A percentile compares a stretch with the other conserved stretches of the same genome.
Evolutionary conservation across 2,113 vertebrate genomes (phyloP).

Genomic region (Opisthocomus hoazin): DNA sequence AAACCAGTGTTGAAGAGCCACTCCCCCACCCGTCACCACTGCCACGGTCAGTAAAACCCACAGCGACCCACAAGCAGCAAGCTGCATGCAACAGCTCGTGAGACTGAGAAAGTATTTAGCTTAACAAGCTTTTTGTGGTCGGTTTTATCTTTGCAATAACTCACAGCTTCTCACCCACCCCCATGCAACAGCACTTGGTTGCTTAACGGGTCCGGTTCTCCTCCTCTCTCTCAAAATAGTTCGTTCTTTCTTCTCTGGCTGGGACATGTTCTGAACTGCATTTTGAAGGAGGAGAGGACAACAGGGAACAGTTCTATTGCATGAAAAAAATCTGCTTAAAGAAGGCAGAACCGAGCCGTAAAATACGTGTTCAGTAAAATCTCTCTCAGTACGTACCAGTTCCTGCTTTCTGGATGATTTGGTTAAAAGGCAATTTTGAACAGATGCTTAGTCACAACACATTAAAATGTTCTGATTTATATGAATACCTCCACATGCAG

Average conservation of each 20-base stretch:
- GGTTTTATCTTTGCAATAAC: neutral
- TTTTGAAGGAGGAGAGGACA: neutral
- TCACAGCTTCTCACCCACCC: neutral
- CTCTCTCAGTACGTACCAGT: neutral
- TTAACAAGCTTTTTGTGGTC: neutral
- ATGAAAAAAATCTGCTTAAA: neutral
- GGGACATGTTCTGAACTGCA: neutral
- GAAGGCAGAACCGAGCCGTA: neutral
- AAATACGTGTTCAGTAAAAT: neutral
- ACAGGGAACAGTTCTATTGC: neutral
- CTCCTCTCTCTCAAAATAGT: neutral
- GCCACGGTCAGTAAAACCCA: neutral
- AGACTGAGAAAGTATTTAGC: neutral
- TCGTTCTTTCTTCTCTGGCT: neutral
- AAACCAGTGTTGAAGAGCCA: neutral
- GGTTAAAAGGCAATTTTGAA: neutral
- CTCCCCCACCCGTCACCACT: neutral
- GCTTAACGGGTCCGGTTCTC: neutral
- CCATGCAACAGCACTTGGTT: neutral
- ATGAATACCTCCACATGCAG: neutral
- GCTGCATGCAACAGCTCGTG: neutral
- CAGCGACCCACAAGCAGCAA: fast-evolving
- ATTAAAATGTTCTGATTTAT: neutral
- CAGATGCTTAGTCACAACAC: neutral
- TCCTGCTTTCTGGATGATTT: neutral